Conservation (phyloP, 2,797 vertebrate genomes). For the Hemibagrus guttatus region DNA sequence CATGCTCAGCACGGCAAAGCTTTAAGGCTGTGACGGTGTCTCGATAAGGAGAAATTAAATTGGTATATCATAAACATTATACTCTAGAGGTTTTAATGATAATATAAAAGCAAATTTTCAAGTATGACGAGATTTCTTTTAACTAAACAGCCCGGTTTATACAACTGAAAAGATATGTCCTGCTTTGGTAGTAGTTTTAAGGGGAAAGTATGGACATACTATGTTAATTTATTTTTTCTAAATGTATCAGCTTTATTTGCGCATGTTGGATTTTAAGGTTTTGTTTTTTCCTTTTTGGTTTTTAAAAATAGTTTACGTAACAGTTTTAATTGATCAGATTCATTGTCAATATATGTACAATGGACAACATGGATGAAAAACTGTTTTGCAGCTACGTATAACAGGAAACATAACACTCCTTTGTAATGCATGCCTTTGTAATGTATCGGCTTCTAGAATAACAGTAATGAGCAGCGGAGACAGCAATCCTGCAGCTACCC, state of each 20-base stretch:
- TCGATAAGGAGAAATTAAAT: neutral
- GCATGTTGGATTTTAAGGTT: neutral
- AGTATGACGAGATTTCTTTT: neutral
- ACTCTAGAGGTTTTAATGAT: neutral
- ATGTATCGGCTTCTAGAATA: neutral
- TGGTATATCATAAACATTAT: neutral
- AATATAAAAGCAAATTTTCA: neutral
- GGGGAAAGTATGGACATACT: neutral
- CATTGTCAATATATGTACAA: neutral
- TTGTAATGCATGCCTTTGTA: neutral
- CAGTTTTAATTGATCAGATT: too few species aligned
- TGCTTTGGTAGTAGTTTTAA: neutral
- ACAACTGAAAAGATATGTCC: neutral
- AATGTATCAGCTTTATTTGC: too few species aligned
- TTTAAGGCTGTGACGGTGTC: neutral
- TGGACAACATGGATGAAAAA: neutral
- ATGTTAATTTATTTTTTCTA: neutral
- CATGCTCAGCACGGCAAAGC: neutral
- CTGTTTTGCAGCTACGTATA: neutral
- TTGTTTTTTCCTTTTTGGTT: neutral
- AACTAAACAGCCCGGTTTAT: neutral
- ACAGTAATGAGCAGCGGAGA: constrained; percentile 80
- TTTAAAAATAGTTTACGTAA: neutral
- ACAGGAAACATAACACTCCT: neutral
- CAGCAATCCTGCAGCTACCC: constrained; percentile 84